Evolutionary conservation across 2,797 vertebrate genomes (phyloP).

Genomic region (Chaunax sp.): DNA sequence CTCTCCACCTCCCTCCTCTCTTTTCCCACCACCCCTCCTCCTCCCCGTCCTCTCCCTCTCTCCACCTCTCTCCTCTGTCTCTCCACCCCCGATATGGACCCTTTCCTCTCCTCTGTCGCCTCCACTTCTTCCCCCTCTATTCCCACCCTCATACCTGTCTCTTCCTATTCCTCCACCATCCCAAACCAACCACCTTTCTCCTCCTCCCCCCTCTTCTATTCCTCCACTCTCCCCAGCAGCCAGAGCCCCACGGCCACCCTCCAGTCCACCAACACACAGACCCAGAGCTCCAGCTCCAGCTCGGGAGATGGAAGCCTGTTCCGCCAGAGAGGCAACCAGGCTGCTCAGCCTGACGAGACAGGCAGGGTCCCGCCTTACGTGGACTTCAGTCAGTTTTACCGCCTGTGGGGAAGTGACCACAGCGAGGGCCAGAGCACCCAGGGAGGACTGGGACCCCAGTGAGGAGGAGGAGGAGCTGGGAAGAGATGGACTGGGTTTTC

Average conservation of each 20-base stretch:
- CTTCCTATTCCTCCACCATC: slow-evolving; percentile 17
- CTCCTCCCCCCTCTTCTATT: slow-evolving; percentile 28
- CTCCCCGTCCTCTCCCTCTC: slow-evolving; percentile 39
- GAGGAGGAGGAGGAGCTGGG: slow-evolving; percentile 27
- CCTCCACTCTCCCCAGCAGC: slow-evolving; percentile 70
- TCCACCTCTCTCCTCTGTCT: slow-evolving; percentile 51
- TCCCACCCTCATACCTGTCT: slow-evolving; percentile 40
- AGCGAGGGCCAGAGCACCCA: slow-evolving; percentile 83
- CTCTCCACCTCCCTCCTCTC: slow-evolving; percentile 46
- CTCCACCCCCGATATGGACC: slow-evolving; percentile 16
- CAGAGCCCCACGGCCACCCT: slow-evolving; percentile 96
- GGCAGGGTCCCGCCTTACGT: slow-evolving; percentile 95
- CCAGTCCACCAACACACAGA: slow-evolving; percentile 96
- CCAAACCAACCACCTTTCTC: slow-evolving; percentile 13
- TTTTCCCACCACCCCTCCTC: slow-evolving; percentile 46
- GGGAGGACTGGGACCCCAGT: slow-evolving; percentile 74
- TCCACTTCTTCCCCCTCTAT: slow-evolving; percentile 34
- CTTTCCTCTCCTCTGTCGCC: slow-evolving; percentile 7
- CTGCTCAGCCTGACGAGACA: slow-evolving; percentile 93
- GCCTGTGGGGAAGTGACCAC: slow-evolving; percentile 93
- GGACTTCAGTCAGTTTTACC: slow-evolving; percentile 97
- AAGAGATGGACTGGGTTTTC: background rate
- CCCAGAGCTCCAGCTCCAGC: slow-evolving; percentile 98
- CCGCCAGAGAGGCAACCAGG: slow-evolving; percentile 89
- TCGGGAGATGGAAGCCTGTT: slow-evolving; percentile 93